Base-by-base conservation (phyloP, 1,140 invertebrate genomes). In the Drosophila sproati region DNA sequence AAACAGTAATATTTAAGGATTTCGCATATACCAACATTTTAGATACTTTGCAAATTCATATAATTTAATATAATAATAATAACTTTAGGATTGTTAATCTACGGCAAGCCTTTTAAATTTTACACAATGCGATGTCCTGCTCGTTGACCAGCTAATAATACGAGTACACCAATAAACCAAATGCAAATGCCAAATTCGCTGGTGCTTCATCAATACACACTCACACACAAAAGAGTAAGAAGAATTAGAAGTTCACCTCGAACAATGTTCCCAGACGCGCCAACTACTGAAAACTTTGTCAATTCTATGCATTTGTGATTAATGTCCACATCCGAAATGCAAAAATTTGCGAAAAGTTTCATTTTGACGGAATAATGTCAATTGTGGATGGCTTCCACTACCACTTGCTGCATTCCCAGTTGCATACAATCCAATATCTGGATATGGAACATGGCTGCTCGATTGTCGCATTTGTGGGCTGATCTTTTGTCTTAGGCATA, bases 221-320 rank as follows among this genome's bases (percentile, higher is more conserved):
- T 61, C 56, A 64, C 20, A 20, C 20, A 20, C 20, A 20, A 20
- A 20, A 20, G 20, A 20, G 1, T 20, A 20, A 20, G 20, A 20
- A 20, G 20, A 20, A 73, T 69, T 61, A 66, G 56, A 73, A 73
- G 64, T 73, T 73, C 68, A 50, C 31, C 41, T 60, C 28, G 55
- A 61, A 68, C 63, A 69, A 69, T 61, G 56, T 60, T 60, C 59
- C 50, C 20, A 10, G 5, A 34, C 20, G 34, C 60, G 37, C 34
- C 28, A 56, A 45, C 56, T 3, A 35, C 39, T 37, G n/a, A 31
- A 67, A 90, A 89, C 72, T 88, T 88, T 78, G 28, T 66, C 73
- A 89, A 89, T 89, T 85, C 85, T 70, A 88, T 90, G 80, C 80
- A 88, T 80, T 85, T 73, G 63, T 89, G 82, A 89, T 79, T 89